phyloP scores from a whole-genome alignment of 2,888 invertebrate species.

The Sinotaia quadrata region DNA sequence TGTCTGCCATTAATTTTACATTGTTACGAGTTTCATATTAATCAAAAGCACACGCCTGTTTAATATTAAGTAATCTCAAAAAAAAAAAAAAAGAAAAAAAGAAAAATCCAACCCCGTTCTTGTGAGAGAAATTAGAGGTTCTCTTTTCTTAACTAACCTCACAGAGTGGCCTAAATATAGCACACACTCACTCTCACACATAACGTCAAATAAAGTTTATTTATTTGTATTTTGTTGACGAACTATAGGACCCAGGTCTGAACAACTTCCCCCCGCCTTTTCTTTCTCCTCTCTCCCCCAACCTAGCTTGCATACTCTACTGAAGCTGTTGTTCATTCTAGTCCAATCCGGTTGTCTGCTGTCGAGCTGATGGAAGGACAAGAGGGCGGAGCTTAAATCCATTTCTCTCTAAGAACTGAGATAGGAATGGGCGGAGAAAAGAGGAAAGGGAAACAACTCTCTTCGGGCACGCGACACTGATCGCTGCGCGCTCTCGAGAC shows the following conservation, averaged over 20 bases:
- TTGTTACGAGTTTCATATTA: too few relatives aligned
- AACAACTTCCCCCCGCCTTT: background rate
- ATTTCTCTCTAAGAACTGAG: too few relatives aligned
- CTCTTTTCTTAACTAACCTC: background rate
- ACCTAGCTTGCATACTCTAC: background rate
- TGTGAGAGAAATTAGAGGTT: background rate
- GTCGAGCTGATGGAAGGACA: background rate
- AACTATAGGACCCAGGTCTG: background rate
- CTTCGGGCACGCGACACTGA: slow-evolving; percentile 14
- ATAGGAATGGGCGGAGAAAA: background rate
- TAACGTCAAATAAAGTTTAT: background rate
- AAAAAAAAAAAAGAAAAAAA: too few relatives aligned
- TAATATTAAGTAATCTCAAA: too few relatives aligned
- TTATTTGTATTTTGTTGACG: background rate
- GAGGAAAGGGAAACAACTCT: background rate
- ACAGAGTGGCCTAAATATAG: background rate
- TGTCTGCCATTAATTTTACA: too few relatives aligned
- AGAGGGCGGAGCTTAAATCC: slow-evolving; percentile 5
- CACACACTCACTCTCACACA: background rate
- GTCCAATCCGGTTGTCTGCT: background rate
- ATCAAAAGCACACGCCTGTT: too few relatives aligned
- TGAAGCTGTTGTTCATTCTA: background rate
- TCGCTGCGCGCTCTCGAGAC: background rate
- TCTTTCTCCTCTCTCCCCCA: background rate
- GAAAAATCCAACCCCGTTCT: too few relatives aligned